These are phyloP conservation scores for Corythornis madagascariensis DNA, from an alignment of 2,113 vertebrate genomes.

Conservation along the genomic window DNA sequence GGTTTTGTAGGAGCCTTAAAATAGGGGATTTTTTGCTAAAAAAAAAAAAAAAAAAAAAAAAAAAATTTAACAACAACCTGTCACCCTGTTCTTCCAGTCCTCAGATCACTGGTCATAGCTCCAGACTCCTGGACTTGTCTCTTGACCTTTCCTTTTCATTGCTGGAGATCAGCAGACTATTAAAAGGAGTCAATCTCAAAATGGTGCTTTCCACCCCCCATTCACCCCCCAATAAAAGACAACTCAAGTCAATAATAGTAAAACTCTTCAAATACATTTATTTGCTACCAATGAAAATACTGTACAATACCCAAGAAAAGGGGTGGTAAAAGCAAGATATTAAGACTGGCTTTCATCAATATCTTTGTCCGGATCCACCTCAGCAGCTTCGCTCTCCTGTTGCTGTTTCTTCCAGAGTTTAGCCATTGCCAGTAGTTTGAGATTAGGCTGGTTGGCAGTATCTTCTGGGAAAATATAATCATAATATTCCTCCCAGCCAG, in stretches of 20 bases:
- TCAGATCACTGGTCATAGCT: not conserved
- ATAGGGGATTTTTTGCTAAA: not conserved
- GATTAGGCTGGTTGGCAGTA: conserved; percentile 96
- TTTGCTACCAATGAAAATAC: conserved; percentile 59
- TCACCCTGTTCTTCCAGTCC: not conserved
- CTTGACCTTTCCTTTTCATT: not conserved
- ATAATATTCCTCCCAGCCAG: conserved; percentile 98
- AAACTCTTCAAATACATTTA: conserved; percentile 52
- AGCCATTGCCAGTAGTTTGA: conserved; percentile 97
- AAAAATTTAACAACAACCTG: not conserved
- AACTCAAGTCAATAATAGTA: not conserved
- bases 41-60: not conserved
- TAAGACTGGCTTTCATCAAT: conserved; percentile 72
- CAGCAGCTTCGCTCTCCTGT: conserved; percentile 72
- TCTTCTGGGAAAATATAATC: conserved; percentile 99
- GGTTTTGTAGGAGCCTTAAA: too few species aligned
- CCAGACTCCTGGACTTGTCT: not conserved
- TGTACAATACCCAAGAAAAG: conserved; percentile 43
- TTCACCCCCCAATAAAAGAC: not conserved
- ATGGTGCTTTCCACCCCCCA: not conserved
- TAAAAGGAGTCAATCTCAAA: not conserved
- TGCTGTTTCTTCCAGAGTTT: conserved; percentile 98
- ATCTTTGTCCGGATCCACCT: conserved; percentile 71
- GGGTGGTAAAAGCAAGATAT: not conserved
- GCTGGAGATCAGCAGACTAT: not conserved